These are phyloP conservation scores for Melitaea athalia DNA, from an alignment of 2,888 invertebrate species.

Conservation along the genomic window DNA sequence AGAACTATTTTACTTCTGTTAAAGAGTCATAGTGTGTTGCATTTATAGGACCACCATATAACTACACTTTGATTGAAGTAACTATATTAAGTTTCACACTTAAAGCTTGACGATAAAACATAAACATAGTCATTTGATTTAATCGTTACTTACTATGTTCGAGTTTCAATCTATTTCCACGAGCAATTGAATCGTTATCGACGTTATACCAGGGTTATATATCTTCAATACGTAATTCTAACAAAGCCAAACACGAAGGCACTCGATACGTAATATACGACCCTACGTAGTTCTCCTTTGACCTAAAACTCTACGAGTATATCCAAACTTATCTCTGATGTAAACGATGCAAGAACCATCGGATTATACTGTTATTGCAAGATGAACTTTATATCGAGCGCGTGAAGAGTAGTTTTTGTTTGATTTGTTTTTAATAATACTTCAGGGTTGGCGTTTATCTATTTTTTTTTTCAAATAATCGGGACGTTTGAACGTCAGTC, in stretches of 20 bases:
- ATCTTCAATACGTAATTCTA: constrained; percentile 55
- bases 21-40: too few relatives aligned
- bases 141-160: constrained; percentile 3
- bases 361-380: constrained; percentile 29
- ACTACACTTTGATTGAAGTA: not conserved
- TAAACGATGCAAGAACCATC: constrained; percentile 56
- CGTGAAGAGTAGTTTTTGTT: constrained; percentile 37
- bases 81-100: too few relatives aligned
- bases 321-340: constrained; percentile 70
- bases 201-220: constrained; percentile 28
- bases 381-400: constrained; percentile 42
- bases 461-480: not conserved
- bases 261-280: constrained; percentile 56
- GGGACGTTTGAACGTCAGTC: not conserved
- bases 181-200: constrained; percentile 27
- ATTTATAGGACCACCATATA: not conserved
- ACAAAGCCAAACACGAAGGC: constrained; percentile 47
- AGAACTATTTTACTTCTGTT: too few relatives aligned
- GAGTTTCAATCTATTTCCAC: constrained; percentile 8
- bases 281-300: constrained; percentile 58
- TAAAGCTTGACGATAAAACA: not conserved
- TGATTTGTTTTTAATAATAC: not conserved
- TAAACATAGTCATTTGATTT: not conserved
- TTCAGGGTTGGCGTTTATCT: constrained; percentile 3
- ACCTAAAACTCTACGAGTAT: constrained; percentile 64